Evolutionary conservation across 2,113 vertebrate genomes (phyloP), one percentile per base, ranked within the genome.

Genomic region (Morone saxatilis): DNA sequence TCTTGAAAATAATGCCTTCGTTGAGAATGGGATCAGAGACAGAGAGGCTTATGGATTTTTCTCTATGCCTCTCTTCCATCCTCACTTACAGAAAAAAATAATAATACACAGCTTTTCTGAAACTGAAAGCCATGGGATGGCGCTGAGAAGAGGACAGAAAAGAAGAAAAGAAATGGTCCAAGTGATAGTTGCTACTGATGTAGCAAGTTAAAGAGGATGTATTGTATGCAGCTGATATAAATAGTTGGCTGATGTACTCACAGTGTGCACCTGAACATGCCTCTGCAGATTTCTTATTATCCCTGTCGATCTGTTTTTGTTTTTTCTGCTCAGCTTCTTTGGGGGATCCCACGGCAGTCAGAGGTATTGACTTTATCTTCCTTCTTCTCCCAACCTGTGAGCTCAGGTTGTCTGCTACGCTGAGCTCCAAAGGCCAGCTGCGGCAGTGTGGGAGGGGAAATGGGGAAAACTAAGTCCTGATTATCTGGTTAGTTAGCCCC

Each of bases 401-500:
- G 84, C 76, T 65, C 47, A 72, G 70, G 80, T 77, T 87, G 84
- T 89, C 76, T 85, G 88, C 86, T 82, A 71, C 17, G 20, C 84
- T 93, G 83, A 86, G 76, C 87, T 88, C 77, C 83, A 89, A 78
- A 89, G 90, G 83, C 53, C 16, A 4, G 36, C 22, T 56, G 69
- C 17, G 25, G 67, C 67, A 70, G 57, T 62, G 82, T 57, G 56
- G 67, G 78, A 87, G 74, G 54, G 66, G 74, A 81, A 83, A 86
- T 86, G 78, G 14, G 1, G 71, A 80, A 87, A 84, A 91, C 66
- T 41, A 69, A 80, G 74, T 77, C 77, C 47, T 89, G 80, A 83
- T 92, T 87, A 89, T 88, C 82, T 80, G 85, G 86, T 69, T 79
- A 88, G 87, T 91, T 90, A 83, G 85, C 66, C 87, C 66, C 65